These are phyloP conservation scores for Coenonympha arcania DNA, from an alignment of 2,888 invertebrate species.

Conservation along the genomic window DNA sequence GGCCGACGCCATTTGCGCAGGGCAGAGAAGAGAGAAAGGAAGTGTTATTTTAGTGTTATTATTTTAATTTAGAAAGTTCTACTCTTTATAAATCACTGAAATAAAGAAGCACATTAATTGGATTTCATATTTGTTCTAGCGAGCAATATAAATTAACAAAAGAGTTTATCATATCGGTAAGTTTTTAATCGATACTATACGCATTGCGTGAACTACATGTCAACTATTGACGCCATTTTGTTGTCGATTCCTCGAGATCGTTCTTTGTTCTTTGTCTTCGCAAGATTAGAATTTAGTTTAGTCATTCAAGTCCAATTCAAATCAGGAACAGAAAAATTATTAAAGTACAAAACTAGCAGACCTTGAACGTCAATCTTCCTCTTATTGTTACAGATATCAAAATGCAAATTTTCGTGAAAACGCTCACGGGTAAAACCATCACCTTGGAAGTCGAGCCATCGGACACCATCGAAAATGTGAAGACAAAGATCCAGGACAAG, in stretches of 20 bases:
- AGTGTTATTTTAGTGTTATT: background rate
- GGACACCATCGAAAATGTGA: constrained; percentile 37
- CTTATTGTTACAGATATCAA: constrained; percentile 27
- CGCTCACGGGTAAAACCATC: constrained; percentile 43
- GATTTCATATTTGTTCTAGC: too few relatives aligned
- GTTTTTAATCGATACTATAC: constrained; percentile 12
- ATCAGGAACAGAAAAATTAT: constrained; percentile 12
- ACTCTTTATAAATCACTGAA: background rate
- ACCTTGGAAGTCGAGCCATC: constrained; percentile 39
- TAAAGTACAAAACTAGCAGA: background rate
- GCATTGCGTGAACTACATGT: constrained; percentile 25
- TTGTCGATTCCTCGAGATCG: constrained; percentile 46
- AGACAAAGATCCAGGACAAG: constrained; percentile 33
- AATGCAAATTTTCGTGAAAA: constrained; percentile 36
- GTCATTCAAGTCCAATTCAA: constrained; percentile 1
- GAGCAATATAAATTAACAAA: background rate
- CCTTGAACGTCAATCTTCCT: background rate
- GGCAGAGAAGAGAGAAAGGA: too few relatives aligned
- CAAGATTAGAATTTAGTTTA: constrained; percentile 2
- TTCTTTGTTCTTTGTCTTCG: constrained; percentile 56
- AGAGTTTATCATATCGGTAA: constrained; percentile 9
- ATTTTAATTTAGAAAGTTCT: background rate
- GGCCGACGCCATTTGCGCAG: too few relatives aligned
- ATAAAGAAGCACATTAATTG: background rate
- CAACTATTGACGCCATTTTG: constrained; percentile 59